A percentile compares a stretch with the other conserved stretches of the same genome.
phyloP scores from a whole-genome alignment of 2,797 vertebrate species.

The Melanogrammus aeglefinus region DNA sequence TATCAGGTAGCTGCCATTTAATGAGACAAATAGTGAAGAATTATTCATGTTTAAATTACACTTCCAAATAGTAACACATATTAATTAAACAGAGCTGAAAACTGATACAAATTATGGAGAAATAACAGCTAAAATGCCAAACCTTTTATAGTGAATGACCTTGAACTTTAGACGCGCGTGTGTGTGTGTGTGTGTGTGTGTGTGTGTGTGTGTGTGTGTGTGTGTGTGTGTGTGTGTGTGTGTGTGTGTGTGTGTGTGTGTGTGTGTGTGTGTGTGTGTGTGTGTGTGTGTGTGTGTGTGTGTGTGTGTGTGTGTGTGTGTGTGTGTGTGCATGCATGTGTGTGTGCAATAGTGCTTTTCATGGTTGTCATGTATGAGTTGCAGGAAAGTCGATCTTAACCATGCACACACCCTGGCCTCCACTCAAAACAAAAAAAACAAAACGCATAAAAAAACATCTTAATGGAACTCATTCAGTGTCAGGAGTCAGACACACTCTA shows the following conservation, averaged over 20 bases:
- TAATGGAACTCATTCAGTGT: no score
- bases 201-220: not conserved
- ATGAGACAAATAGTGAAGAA: slow-evolving; percentile 37
- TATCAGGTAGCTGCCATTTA: slow-evolving; percentile 44
- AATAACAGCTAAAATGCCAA: slow-evolving; percentile 51
- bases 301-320: not conserved
- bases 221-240: not conserved
- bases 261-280: slow-evolving; percentile 30
- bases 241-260: slow-evolving; percentile 37
- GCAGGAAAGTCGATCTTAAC: slow-evolving; percentile 60
- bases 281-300: not conserved
- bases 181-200: slow-evolving; percentile 17
- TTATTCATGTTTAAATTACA: not conserved
- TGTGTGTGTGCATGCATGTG: slow-evolving; percentile 1
- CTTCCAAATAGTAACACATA: slow-evolving; percentile 48
- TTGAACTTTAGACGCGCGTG: slow-evolving; percentile 53
- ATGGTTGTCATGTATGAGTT: slow-evolving; percentile 36
- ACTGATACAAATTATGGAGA: slow-evolving; percentile 44
- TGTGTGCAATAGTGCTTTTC: slow-evolving; percentile 15
- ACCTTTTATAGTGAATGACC: slow-evolving; percentile 42
- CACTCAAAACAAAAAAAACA: no score
- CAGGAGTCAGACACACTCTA: no score
- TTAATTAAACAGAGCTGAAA: slow-evolving; percentile 53
- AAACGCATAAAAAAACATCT: no score
- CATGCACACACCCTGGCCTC: slow-evolving; percentile 85